Conservation (phyloP, 1,140 invertebrate species). For the Bombus soroeensis region DNA sequence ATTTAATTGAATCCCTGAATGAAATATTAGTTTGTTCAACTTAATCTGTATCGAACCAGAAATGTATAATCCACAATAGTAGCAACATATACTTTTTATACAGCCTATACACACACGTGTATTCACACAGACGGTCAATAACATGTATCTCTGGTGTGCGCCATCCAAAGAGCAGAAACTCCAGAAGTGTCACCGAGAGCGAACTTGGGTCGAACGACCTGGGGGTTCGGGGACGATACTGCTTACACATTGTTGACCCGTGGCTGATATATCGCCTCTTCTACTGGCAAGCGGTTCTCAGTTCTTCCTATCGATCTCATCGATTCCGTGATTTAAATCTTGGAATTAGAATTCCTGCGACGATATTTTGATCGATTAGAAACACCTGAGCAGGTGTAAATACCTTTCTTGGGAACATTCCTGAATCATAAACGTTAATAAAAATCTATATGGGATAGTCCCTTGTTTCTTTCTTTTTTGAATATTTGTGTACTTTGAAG, state of each 20-base stretch:
- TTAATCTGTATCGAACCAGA: not conserved
- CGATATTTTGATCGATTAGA: conserved; percentile 28
- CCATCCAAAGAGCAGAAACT: conserved; percentile 79
- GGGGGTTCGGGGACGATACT: conserved; percentile 67
- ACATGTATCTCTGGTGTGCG: conserved; percentile 74
- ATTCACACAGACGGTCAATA: conserved; percentile 54
- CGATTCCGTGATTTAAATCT: conserved; percentile 43
- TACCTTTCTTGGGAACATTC: not conserved
- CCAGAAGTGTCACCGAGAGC: conserved; percentile 81
- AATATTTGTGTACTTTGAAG: not conserved
- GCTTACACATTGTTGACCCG: conserved; percentile 81
- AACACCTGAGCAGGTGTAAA: not conserved
- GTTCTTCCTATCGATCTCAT: conserved; percentile 53
- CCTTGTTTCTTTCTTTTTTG: not conserved
- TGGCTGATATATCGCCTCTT: conserved; percentile 77
- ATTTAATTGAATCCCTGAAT: too few species aligned
- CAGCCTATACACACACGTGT: conserved; percentile 44
- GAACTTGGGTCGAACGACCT: conserved; percentile 76
- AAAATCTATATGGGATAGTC: not conserved
- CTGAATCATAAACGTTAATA: too few species aligned
- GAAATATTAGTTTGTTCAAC: too few species aligned
- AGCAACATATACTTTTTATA: not conserved
- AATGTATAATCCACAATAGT: not conserved
- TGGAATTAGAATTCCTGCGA: not conserved
- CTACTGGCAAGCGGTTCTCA: conserved; percentile 76